These are phyloP conservation scores for Xyrauchen texanus DNA, from an alignment of 2,113 vertebrate genomes.

Conservation along the genomic window DNA sequence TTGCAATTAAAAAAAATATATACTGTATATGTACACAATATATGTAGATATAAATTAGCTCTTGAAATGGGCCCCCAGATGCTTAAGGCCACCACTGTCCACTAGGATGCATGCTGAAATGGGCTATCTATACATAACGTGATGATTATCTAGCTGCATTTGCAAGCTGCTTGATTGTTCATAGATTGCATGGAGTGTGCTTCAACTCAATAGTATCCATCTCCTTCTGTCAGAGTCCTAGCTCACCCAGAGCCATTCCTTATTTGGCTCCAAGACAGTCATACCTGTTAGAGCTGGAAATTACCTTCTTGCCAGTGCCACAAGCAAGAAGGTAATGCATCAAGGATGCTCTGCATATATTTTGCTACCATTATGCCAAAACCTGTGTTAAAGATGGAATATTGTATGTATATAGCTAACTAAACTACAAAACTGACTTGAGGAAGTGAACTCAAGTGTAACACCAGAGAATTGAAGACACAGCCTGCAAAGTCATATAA, in stretches of 20 bases:
- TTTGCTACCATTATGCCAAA: slow-evolving; percentile 63
- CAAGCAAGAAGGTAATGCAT: slow-evolving; percentile 58
- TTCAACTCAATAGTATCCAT: no score
- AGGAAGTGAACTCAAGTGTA: no score
- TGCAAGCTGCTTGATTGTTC: slow-evolving; percentile 28
- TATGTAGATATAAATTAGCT: no score
- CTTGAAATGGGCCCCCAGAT: no score
- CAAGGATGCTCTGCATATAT: slow-evolving; percentile 64
- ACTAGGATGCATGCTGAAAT: slow-evolving; percentile 1
- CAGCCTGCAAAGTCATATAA: no score
- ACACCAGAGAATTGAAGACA: no score
- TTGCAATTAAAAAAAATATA: no score
- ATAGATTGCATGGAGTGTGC: slow-evolving; percentile 31
- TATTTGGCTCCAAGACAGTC: slow-evolving; percentile 58
- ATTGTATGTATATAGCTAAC: slow-evolving; percentile 12
- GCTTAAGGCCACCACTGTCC: background rate
- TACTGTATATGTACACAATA: no score
- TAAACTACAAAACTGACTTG: background rate
- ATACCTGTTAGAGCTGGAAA: slow-evolving; percentile 76
- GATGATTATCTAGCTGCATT: slow-evolving; percentile 36
- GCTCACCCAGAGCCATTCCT: slow-evolving; percentile 36
- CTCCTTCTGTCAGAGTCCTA: slow-evolving; percentile 27
- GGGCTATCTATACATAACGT: slow-evolving; percentile 38
- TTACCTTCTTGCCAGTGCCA: slow-evolving; percentile 65
- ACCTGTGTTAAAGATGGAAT: slow-evolving; percentile 38